Conservation (phyloP, 2,888 invertebrate species). For the Rhingia campestris region DNA sequence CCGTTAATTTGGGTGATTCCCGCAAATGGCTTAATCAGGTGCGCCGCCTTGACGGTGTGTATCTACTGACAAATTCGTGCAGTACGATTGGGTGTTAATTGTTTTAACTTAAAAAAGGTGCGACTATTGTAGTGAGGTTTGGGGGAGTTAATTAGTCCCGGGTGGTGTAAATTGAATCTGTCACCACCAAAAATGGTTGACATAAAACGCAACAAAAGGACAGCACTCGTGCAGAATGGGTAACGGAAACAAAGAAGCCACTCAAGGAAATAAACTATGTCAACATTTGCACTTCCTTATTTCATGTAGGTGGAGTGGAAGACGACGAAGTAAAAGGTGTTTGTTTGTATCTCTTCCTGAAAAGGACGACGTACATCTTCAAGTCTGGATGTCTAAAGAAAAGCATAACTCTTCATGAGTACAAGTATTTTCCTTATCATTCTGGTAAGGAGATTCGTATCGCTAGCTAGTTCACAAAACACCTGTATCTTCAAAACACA, state of each 20-base stretch:
- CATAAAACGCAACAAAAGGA: conserved; percentile 58
- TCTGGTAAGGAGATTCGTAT: conserved; percentile 33
- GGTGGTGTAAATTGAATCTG: neutral
- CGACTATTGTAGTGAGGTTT: neutral
- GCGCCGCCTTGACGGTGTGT: conserved; percentile 12
- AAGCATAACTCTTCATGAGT: conserved; percentile 18
- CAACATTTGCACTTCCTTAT: conserved; percentile 70
- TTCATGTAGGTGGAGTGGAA: conserved; percentile 1
- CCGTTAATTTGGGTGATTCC: conserved; percentile 70
- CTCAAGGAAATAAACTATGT: conserved; percentile 67
- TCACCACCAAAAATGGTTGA: conserved; percentile 38
- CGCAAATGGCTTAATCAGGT: conserved; percentile 72
- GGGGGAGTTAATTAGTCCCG: conserved; percentile 49
- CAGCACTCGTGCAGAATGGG: conserved; percentile 50
- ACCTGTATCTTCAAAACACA: conserved; percentile 41
- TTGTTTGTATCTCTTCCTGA: conserved; percentile 6
- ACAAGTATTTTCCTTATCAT: conserved; percentile 25
- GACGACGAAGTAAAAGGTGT: conserved; percentile 12
- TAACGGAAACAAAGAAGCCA: conserved; percentile 61
- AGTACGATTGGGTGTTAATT: conserved; percentile 50
- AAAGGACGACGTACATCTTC: conserved; percentile 41
- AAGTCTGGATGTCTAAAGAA: conserved; percentile 44
- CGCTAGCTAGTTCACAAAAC: conserved; percentile 20
- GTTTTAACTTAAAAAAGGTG: conserved; percentile 51
- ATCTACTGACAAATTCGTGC: conserved; percentile 55